phyloP scores from a whole-genome alignment of 2,888 invertebrate genomes.

The Hedychridium roseum region DNA sequence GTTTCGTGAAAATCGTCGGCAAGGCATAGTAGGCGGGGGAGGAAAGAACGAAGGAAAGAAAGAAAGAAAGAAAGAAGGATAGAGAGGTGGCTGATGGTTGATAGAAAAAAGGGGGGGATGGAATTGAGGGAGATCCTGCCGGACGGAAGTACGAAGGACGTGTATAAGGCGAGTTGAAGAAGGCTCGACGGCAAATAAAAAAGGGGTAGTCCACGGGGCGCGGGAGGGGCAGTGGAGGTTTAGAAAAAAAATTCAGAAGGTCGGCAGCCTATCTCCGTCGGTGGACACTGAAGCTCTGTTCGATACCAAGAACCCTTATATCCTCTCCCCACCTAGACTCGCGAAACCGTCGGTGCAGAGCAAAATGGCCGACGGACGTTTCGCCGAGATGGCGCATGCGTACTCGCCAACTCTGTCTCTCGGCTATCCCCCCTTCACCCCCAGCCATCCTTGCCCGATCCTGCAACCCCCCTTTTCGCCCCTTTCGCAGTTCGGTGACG shows the following conservation, averaged over 20 bases:
- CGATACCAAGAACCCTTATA: constrained; percentile 60
- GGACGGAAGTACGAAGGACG: no score
- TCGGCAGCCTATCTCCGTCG: constrained; percentile 38
- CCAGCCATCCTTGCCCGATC: constrained; percentile 9
- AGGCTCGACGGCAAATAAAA: no score
- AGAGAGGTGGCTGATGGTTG: no score
- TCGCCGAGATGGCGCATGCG: constrained; percentile 59
- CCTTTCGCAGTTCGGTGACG: constrained; percentile 5
- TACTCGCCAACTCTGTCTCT: constrained; percentile 20
- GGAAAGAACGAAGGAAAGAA: not conserved
- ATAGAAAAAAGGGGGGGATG: constrained; percentile 5
- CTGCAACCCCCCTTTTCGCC: constrained; percentile 22
- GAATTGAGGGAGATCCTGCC: no score
- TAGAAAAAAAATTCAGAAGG: no score
- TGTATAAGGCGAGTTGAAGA: no score
- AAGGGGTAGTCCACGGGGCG: no score
- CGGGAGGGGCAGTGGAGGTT: no score
- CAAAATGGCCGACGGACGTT: constrained; percentile 50
- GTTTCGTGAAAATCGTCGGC: no score
- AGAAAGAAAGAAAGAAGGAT: not conserved
- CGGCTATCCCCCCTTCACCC: not conserved
- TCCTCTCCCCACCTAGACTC: constrained; percentile 44
- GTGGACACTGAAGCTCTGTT: constrained; percentile 57
- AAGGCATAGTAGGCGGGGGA: no score
- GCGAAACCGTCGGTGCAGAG: constrained; percentile 30